Conservation (phyloP, 2,888 invertebrate genomes). For the Limnephilus rhombicus region DNA sequence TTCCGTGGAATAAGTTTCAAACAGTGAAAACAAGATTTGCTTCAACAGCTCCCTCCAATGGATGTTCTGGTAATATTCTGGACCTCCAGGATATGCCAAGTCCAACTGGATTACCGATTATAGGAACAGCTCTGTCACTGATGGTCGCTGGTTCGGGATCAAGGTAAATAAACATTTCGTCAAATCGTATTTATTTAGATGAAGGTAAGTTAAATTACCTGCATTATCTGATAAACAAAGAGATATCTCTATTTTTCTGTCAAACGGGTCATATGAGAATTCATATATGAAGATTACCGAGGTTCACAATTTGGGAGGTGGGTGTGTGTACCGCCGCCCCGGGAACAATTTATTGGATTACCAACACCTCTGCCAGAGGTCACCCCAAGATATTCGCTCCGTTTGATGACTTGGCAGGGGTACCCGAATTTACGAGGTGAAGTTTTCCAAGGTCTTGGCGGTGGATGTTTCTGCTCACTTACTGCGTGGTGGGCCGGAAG, state of each 20-base stretch:
- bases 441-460: too few relatives aligned
- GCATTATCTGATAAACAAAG: not conserved
- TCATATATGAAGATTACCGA: not conserved
- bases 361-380: too few relatives aligned
- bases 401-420: too few relatives aligned
- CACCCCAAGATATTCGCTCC: too few relatives aligned
- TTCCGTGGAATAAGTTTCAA: not conserved
- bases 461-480: too few relatives aligned
- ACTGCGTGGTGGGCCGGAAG: too few relatives aligned
- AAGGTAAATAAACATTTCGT: constrained; percentile 70
- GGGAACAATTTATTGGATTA: too few relatives aligned
- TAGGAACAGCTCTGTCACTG: constrained; percentile 71
- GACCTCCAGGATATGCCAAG: constrained; percentile 68
- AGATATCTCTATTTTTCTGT: not conserved
- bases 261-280: not conserved
- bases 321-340: too few relatives aligned
- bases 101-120: constrained; percentile 71
- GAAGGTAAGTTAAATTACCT: not conserved
- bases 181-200: not conserved
- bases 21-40: not conserved
- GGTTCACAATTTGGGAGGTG: too few relatives aligned
- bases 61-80: not conserved
- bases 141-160: constrained; percentile 79
- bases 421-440: too few relatives aligned
- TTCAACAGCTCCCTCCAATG: not conserved